Conservation (phyloP, 2,797 vertebrate genomes). For the Chrysocyon brachyurus region DNA sequence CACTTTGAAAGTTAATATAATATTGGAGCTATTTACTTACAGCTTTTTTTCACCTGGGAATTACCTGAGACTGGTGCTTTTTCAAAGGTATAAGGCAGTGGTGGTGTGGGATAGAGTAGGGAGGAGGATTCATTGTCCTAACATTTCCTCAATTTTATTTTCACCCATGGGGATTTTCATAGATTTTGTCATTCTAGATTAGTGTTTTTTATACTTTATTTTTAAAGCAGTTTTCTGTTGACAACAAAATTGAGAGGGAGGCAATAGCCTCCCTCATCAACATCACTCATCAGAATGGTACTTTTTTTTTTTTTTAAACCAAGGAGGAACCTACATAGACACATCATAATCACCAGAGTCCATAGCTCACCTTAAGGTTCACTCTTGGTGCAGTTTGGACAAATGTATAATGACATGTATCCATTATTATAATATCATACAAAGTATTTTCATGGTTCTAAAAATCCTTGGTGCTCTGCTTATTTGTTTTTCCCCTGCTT, state of each 20-base stretch:
- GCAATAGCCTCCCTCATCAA: no score
- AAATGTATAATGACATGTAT: neutral
- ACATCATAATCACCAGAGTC: neutral
- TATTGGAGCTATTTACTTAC: neutral
- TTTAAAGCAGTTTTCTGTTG: neutral
- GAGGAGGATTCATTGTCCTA: neutral
- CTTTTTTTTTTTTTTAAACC: neutral
- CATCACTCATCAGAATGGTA: neutral
- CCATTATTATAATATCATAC: neutral
- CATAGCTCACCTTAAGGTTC: neutral
- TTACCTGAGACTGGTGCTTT: neutral
- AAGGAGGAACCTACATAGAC: neutral
- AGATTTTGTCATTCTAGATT: neutral
- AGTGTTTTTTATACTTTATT: neutral
- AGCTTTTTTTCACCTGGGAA: neutral
- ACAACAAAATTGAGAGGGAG: neutral
- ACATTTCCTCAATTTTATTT: neutral
- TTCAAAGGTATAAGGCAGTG: neutral
- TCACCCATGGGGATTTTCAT: neutral
- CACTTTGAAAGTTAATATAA: neutral
- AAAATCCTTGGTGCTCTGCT: neutral
- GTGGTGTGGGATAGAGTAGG: accelerated
- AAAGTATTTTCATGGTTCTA: neutral
- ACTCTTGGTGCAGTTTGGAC: neutral
- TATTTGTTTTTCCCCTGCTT: neutral